These are phyloP conservation scores for Endotricha flammealis DNA, from an alignment of 2,888 invertebrate genomes.

Conservation along the genomic window DNA sequence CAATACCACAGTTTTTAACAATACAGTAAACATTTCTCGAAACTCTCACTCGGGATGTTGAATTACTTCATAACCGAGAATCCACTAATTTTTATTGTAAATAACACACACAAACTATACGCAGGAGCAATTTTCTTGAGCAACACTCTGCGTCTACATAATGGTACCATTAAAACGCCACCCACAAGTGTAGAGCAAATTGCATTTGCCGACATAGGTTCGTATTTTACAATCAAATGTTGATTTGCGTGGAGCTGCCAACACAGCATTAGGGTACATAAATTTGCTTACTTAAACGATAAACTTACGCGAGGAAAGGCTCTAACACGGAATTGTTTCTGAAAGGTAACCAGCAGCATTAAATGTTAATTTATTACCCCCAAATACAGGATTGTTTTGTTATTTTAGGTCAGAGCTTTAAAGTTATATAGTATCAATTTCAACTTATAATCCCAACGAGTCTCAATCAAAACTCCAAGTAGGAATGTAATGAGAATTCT, in stretches of 20 bases:
- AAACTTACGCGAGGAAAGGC: slow-evolving; percentile 52
- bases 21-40: slow-evolving; percentile 16
- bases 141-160: slow-evolving; percentile 61
- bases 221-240: slow-evolving; percentile 72
- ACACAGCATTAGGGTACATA: slow-evolving; percentile 66
- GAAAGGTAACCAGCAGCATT: slow-evolving; percentile 47
- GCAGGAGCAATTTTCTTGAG: slow-evolving; percentile 62
- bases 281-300: slow-evolving; percentile 66
- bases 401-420: slow-evolving; percentile 28
- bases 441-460: slow-evolving; percentile 26
- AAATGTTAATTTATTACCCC: slow-evolving; percentile 53
- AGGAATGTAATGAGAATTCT: slow-evolving; percentile 41
- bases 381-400: slow-evolving; percentile 27
- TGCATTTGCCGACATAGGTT: slow-evolving; percentile 66
- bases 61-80: slow-evolving; percentile 21
- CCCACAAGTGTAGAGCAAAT: slow-evolving; percentile 71
- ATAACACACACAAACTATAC: slow-evolving; percentile 49
- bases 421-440: slow-evolving; percentile 28
- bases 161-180: slow-evolving; percentile 71
- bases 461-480: slow-evolving; percentile 32
- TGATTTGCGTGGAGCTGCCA: slow-evolving; percentile 67
- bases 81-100: slow-evolving; percentile 41
- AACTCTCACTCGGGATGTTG: slow-evolving; percentile 21
- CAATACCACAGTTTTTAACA: slow-evolving; percentile 11
- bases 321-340: slow-evolving; percentile 51